phyloP scores from a whole-genome alignment of 2,888 invertebrate genomes.

The Netelia fuscicornis region DNA sequence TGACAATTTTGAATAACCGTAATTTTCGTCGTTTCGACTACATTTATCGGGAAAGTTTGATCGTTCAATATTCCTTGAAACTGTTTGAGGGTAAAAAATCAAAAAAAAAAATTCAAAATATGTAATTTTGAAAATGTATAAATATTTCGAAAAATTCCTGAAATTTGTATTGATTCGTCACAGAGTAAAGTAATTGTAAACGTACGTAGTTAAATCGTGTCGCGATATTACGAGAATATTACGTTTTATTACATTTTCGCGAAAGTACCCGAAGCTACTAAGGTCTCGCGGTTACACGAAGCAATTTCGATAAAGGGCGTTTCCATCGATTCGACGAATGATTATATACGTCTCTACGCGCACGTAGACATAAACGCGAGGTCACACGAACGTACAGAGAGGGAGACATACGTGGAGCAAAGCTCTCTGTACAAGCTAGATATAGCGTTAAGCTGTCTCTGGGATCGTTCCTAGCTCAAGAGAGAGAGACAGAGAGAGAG shows the following conservation, averaged over 20 bases:
- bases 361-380: not conserved
- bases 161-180: no score
- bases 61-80: not conserved
- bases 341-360: not conserved
- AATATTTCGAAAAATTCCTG: no score
- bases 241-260: no score
- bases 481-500: not conserved
- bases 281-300: conserved; percentile 1
- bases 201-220: no score
- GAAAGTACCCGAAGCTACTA: not conserved
- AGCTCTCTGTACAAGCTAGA: conserved; percentile 31
- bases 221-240: no score
- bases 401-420: not conserved
- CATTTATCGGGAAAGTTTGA: not conserved
- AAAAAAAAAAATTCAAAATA: no score
- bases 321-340: conserved; percentile 43
- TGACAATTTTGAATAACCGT: no score
- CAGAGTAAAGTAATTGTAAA: no score
- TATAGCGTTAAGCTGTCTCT: conserved; percentile 37
- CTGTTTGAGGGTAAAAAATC: no score
- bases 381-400: not conserved
- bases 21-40: no score
- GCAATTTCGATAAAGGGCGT: conserved; percentile 19
- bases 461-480: conserved; percentile 19
- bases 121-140: no score